Evolutionary conservation across 2,797 vertebrate genomes (phyloP).

Genomic region (Netta rufina): DNA sequence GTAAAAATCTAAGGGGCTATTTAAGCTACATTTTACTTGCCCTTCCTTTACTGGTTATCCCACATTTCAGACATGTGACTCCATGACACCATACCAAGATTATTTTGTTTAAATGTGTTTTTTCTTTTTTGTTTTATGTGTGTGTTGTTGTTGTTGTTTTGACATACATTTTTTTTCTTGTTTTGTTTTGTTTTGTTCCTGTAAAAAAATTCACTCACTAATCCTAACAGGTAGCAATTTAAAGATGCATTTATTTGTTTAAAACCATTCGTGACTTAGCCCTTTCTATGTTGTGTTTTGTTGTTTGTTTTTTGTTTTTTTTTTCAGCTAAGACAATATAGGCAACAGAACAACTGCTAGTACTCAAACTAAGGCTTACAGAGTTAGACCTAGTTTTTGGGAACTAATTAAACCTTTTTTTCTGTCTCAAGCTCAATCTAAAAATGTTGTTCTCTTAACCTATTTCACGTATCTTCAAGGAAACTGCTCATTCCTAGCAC

Average conservation of each 20-base stretch:
- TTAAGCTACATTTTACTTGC: neutral
- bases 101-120: neutral
- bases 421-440: neutral
- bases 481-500: neutral
- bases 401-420: neutral
- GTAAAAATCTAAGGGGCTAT: neutral
- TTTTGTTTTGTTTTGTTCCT: neutral
- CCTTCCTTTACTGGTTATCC: neutral
- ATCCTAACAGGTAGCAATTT: constrained; percentile 1
- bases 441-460: neutral
- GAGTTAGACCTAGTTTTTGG: neutral
- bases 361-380: neutral
- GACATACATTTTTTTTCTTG: neutral
- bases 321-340: neutral
- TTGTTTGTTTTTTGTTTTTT: neutral
- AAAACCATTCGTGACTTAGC: neutral
- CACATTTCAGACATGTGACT: neutral
- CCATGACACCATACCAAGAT: neutral
- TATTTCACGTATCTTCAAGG: neutral
- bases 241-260: constrained; percentile 23
- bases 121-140: neutral
- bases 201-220: neutral
- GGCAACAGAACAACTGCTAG: neutral
- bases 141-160: neutral
- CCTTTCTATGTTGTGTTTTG: neutral